Percentiles rank a stretch among this genome's conserved stretches.
Evolutionary conservation across 2,113 vertebrate genomes (phyloP).

Genomic region (Rhynchomys soricoides): DNA sequence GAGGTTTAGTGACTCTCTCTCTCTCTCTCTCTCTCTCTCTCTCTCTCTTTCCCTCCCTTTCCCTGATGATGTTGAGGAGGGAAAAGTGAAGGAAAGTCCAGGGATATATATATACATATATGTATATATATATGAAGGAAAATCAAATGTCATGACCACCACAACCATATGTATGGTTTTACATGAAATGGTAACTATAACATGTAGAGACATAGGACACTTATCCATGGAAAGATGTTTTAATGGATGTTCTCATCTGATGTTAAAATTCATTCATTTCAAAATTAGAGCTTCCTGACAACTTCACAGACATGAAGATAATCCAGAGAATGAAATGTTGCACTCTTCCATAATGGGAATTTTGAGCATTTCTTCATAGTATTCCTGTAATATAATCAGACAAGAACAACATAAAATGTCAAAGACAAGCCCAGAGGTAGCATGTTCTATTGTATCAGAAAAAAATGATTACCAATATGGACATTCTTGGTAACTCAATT

Average conservation of each 20-base stretch:
- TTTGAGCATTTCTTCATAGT: background rate
- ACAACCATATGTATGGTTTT: background rate
- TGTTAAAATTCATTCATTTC: slow-evolving; percentile 42
- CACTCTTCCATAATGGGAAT: background rate
- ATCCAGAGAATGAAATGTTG: background rate
- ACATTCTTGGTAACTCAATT: background rate
- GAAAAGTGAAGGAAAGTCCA: background rate
- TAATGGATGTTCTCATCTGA: slow-evolving; percentile 1
- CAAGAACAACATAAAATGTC: background rate
- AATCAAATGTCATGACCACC: background rate
- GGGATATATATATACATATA: background rate
- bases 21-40: background rate
- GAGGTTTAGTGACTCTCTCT: background rate
- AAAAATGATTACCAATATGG: background rate
- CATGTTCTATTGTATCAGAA: background rate
- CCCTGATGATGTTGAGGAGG: background rate
- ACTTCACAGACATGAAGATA: slow-evolving; percentile 13
- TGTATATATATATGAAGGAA: background rate
- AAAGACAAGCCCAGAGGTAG: background rate
- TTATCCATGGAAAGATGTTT: slow-evolving; percentile 7
- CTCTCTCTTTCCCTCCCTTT: background rate
- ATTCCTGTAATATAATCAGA: slow-evolving; percentile 64
- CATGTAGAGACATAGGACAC: background rate
- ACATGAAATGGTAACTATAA: background rate
- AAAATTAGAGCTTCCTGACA: slow-evolving; percentile 33